These are phyloP conservation scores for Prunella strophiata DNA, from an alignment of 2,797 vertebrate species.

Conservation along the genomic window DNA sequence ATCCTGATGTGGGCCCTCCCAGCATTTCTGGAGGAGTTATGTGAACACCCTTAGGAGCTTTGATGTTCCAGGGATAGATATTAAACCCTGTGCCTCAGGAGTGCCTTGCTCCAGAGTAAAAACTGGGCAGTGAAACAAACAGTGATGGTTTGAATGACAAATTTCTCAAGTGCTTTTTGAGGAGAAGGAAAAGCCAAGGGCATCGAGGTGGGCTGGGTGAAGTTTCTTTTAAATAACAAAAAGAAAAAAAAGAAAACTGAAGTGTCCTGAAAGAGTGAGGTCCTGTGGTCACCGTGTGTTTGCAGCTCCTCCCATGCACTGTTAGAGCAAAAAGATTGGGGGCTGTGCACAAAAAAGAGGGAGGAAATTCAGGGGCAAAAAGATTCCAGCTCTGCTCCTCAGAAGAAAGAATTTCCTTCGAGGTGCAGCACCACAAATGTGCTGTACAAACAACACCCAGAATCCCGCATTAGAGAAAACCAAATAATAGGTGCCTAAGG, in stretches of 20 bases:
- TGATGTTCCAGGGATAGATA: background rate
- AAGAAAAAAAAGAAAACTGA: background rate
- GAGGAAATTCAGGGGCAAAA: background rate
- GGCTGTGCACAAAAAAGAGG: background rate
- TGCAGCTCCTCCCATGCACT: background rate
- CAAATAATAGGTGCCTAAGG: constrained; percentile 37
- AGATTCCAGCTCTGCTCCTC: background rate
- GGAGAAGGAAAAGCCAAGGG: background rate
- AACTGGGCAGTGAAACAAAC: background rate
- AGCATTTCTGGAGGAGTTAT: background rate
- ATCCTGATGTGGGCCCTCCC: background rate
- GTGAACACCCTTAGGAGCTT: background rate
- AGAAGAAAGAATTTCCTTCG: constrained; percentile 21
- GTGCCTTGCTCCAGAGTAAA: background rate
- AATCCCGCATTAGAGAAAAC: constrained; percentile 16
- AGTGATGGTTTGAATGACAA: background rate
- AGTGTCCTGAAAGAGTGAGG: background rate
- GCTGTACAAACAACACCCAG: constrained; percentile 16
- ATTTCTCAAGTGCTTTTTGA: background rate
- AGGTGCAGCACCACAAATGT: background rate
- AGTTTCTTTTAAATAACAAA: background rate
- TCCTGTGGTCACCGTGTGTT: fast-evolving
- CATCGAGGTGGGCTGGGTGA: background rate
- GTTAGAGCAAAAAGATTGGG: background rate
- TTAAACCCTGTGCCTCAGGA: background rate